These are phyloP conservation scores for Phragmatobia fuliginosa DNA, from an alignment of 2,888 invertebrate genomes.

Conservation along the genomic window DNA sequence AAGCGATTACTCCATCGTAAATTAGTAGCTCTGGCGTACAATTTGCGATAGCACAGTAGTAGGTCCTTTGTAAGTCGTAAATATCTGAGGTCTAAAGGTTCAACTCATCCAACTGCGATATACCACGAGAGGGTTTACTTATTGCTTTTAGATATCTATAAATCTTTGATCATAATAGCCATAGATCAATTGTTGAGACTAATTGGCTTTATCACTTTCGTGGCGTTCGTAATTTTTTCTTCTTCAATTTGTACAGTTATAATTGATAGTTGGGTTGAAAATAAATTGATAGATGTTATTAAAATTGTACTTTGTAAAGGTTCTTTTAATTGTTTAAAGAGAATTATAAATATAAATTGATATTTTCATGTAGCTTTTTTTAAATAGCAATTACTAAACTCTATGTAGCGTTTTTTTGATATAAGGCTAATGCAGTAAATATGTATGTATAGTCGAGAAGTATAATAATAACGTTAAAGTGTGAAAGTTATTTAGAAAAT, in stretches of 20 bases:
- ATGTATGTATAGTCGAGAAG: neutral
- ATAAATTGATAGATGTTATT: constrained; percentile 11
- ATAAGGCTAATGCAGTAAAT: neutral
- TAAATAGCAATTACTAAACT: neutral
- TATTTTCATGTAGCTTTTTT: neutral
- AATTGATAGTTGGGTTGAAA: constrained; percentile 22
- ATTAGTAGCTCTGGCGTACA: constrained; percentile 61
- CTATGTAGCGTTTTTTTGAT: neutral
- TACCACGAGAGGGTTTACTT: constrained; percentile 34
- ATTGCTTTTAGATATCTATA: constrained; percentile 33
- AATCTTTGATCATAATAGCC: constrained; percentile 35
- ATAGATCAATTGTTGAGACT: constrained; percentile 47
- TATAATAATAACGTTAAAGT: no score
- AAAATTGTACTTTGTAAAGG: neutral
- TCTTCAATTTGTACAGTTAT: constrained; percentile 1
- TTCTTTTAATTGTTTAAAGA: neutral
- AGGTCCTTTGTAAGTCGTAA: constrained; percentile 55
- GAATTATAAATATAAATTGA: neutral
- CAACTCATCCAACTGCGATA: constrained; percentile 47
- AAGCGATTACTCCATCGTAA: constrained; percentile 57
- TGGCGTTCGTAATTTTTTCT: constrained; percentile 20
- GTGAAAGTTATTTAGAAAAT: neutral
- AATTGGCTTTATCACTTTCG: constrained; percentile 38
- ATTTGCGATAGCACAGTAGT: constrained; percentile 67
- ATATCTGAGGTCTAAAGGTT: constrained; percentile 49